Base-by-base conservation (phyloP, 1,140 invertebrate genomes). In the Cyclargus thomasi region DNA sequence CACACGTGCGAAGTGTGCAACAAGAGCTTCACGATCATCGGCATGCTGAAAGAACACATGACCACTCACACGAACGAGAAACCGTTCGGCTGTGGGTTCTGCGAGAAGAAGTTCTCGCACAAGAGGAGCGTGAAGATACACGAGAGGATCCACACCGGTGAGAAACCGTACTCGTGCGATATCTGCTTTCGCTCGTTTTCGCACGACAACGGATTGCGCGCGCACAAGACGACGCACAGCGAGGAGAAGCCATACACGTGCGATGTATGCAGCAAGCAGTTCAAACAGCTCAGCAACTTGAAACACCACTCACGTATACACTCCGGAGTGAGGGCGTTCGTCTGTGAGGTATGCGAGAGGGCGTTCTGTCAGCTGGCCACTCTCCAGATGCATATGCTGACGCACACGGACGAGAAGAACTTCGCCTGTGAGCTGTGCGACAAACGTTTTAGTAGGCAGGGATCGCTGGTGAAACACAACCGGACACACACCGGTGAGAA, bases 161-260 rank as follows among this genome's bases (percentile, higher is more conserved):
- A 1, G 5, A 59, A 59, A 10, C 55, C 55, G 5, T 59, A 36
- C 35, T 36, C 63, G 10, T 64, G 36, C 11, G 29, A 64, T 10
- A n/a, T 64, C 11, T 64, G 63, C 20, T 18, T 10, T 10, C 29
- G 35, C 6, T 6, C 14, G n/a, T 64, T 64, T 17, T 35, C 29
- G 17, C 63, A 64, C 3, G 20, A 17, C 4, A 18, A 17, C 8
- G 35, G 10, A 7, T 20, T 64, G 6, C 23, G 29, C 17, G 35
- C 18, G 10, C 63, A 64, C 63, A 35, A 64, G 14, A 18, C 18
- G 14, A 39, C 35, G 11, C 63, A 64, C 36, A 64, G 23, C 36
- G 29, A 16, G 5, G 63, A 35, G 29, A 47, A 39, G 47, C 63
- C 63, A 3, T 64, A 64, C 20, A 35, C 16, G 11, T 64, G 63